Evolutionary conservation across 2,888 invertebrate species (phyloP), one percentile per base, ranked within the genome.

Genomic region (Esperia sulphurella): DNA sequence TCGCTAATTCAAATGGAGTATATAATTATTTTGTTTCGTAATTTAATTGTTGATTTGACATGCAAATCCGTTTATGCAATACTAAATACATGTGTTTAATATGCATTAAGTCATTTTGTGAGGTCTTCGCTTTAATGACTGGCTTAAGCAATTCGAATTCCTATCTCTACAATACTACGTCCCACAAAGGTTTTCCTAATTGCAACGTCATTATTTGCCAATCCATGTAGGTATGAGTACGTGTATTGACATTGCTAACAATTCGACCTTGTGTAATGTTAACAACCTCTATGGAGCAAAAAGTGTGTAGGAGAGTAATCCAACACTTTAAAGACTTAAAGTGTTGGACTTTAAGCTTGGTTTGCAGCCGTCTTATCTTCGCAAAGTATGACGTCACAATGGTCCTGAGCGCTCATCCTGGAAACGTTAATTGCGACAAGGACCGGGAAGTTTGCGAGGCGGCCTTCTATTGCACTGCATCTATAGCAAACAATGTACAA

Each of bases 381-480:
- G 67, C 68, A 68, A 62, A 71, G 71, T 65, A 64, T 68, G 69
- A 66, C 76, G 76, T 76, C 77, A 82, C 82, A 79, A 80, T 76
- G 69, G 63, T 72, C 69, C 63, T 59, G 61, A 72, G 76, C 75
- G 73, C 61, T 69, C 71, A 72, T 71, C 72, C 79, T 78, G 77
- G 77, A 83, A 82, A 80, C 79, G 79, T 80, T 85, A 85, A 85
- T 85, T 83, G 80, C 70, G 69, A 71, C 81, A 72, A 72, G 71
- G 64, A 68, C 71, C 63, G 66, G 61, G 56, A 10, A 39, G 39
- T 3, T 21, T 5, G 21, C 21, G 2, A 21, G 5, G 21, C 21
- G 2, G 21, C 21, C 21, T 3, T 5, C 35, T 35, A n/a, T 35
- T 35, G 9, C n/a, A n/a, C 35, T 33, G 33, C 8, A 33, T 33